These are phyloP conservation scores for Phymorhynchus buccinoides DNA, from an alignment of 1,140 invertebrate species.

Conservation along the genomic window DNA sequence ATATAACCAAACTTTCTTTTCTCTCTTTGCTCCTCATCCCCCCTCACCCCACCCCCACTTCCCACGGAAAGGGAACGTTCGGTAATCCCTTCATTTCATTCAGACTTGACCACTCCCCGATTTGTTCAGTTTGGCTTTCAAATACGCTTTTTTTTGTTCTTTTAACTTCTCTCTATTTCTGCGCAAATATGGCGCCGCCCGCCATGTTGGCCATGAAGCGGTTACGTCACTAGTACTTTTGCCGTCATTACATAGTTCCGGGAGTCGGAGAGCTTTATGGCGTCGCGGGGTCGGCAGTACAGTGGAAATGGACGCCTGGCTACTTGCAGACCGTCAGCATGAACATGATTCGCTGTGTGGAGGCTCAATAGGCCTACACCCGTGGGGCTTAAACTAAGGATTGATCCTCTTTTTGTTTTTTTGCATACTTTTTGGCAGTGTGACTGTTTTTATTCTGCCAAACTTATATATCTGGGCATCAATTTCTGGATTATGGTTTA, in stretches of 20 bases:
- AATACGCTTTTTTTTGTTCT: not conserved
- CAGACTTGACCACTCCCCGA: not conserved
- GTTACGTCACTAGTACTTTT: constrained; percentile 1
- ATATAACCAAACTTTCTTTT: not conserved
- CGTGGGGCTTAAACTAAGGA: too few species aligned
- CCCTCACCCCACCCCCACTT: not conserved
- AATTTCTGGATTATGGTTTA: too few species aligned
- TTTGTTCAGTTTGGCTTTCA: not conserved
- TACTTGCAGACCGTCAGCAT: too few species aligned
- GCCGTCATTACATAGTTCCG: constrained; percentile 7
- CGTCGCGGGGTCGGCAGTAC: not conserved
- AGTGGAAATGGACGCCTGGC: constrained; percentile 6
- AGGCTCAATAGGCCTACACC: too few species aligned
- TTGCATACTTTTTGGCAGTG: too few species aligned
- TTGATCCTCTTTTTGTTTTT: too few species aligned
- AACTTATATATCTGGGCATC: too few species aligned
- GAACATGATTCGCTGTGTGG: too few species aligned
- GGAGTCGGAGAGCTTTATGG: not conserved
- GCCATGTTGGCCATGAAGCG: not conserved
- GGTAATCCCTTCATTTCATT: constrained; percentile 10
- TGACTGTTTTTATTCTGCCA: too few species aligned
- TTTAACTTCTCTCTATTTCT: not conserved
- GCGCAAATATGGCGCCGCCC: constrained; percentile 8
- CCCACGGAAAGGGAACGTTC: not conserved
- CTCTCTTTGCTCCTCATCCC: too few species aligned